Evolutionary conservation across 2,113 vertebrate genomes (phyloP).

Genomic region (Uropsilus gracilis): DNA sequence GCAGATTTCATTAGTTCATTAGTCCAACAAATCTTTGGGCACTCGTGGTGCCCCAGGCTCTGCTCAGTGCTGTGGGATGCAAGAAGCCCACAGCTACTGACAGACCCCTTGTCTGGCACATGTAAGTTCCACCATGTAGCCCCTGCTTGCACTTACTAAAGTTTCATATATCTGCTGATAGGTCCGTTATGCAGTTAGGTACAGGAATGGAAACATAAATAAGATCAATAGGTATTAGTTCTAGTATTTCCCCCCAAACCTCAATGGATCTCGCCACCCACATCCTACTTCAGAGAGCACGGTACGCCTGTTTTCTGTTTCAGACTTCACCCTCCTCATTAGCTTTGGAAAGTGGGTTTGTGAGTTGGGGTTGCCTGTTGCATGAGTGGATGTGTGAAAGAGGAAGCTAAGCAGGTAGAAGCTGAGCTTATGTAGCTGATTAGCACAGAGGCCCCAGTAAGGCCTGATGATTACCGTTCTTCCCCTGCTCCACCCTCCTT

Average conservation of each 20-base stretch:
- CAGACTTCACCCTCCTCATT: not conserved
- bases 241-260: not conserved
- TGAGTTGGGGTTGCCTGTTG: not conserved
- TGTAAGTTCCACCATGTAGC: not conserved
- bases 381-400: not conserved
- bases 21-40: not conserved
- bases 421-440: not conserved
- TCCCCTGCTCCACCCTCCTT: not conserved
- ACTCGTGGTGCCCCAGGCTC: not conserved
- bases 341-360: not conserved
- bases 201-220: not conserved
- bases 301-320: not conserved
- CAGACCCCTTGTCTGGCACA: not conserved
- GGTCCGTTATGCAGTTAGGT: not conserved
- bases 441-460: not conserved
- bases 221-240: not conserved
- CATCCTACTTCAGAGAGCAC: not conserved
- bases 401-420: not conserved
- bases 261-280: not conserved
- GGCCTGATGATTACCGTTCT: not conserved
- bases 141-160: not conserved
- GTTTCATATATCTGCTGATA: not conserved
- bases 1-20: not conserved
- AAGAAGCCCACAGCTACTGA: not conserved
- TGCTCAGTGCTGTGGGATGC: not conserved